Base-by-base conservation (phyloP, 1,140 invertebrate species). In the Drosophila tani region DNA sequence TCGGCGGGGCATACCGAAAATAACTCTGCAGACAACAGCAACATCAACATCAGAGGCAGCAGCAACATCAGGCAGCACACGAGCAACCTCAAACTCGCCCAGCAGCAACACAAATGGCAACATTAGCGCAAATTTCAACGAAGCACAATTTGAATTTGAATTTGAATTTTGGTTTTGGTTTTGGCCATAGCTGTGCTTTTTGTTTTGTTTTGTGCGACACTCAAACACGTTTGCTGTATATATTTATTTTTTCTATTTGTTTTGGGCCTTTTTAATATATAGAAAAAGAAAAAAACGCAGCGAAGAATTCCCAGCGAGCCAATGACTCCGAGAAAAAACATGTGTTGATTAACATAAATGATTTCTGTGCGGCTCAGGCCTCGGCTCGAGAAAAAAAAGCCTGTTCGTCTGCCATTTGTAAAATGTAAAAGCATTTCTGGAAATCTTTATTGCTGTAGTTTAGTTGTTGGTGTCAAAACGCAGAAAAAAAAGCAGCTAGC, bases 281-380 rank as follows among this genome's bases (percentile, higher is more conserved):
- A 66, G 74, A 70, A 73, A 62, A 53, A 59, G 59, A 32, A 32
- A 57, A 69, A 41, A 73, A 65, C 43, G 57, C 53, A 75, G 53
- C 53, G 62, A 67, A 81, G 79, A 71, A 82, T 68, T 70, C 75
- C 75, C 75, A 58, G 41, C 50, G 59, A 87, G 85, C 85, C 85
- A 90, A 90, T 90, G 85, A 90, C 85, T 90, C 67, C 75, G 58
- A 88, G 29, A 40, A 40, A 77, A 85, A 65, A 85, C 85, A 85
- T 85, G 82, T 85, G 79, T 90, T 82, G 85, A 90, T 90, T 90
- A 90, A 90, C 85, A 90, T 90, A 90, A 90, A 90, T 85, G 82
- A 90, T 90, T 90, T 88, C 76, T 68, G 77, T 71, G 68, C 70
- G 76, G 60, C 63, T 40, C 32, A 29, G 50, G 50, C 50, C 21